These are phyloP conservation scores for Drosophila bocqueti DNA, from an alignment of 1,140 invertebrate genomes.

Conservation along the genomic window DNA sequence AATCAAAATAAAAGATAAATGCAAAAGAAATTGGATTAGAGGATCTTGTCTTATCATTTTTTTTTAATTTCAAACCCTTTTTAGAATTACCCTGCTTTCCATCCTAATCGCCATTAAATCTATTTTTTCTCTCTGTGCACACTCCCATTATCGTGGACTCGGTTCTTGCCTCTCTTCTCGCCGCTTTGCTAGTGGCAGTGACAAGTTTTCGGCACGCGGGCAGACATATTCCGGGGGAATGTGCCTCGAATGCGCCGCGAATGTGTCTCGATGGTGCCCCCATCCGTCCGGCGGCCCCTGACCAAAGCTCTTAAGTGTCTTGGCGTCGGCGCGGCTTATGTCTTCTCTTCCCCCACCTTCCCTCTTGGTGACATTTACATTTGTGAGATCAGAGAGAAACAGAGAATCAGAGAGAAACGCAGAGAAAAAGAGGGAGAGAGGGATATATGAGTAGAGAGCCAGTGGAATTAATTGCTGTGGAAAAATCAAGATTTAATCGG, in stretches of 20 bases:
- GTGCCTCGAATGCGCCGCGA: slow-evolving; percentile 39
- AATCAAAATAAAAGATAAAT: neutral
- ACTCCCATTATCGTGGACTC: slow-evolving; percentile 11
- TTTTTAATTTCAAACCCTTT: neutral
- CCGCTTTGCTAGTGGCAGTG: slow-evolving; percentile 42
- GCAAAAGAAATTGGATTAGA: neutral
- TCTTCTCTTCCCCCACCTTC: slow-evolving; percentile 32
- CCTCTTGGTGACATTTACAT: slow-evolving; percentile 69
- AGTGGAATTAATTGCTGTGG: slow-evolving; percentile 74
- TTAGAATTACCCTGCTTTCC: neutral
- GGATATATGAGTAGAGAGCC: slow-evolving; percentile 1
- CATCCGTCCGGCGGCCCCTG: slow-evolving; percentile 35
- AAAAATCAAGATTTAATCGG: slow-evolving; percentile 71
- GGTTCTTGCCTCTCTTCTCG: slow-evolving; percentile 8
- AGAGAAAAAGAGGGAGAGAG: slow-evolving; percentile 14
- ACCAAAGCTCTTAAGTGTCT: slow-evolving; percentile 82
- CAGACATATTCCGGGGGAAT: slow-evolving; percentile 79
- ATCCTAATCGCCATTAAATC: neutral
- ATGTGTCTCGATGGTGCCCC: slow-evolving; percentile 24
- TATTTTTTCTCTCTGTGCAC: slow-evolving; percentile 2
- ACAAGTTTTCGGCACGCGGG: slow-evolving; percentile 84
- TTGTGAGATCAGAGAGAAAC: slow-evolving; percentile 63
- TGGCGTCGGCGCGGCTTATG: slow-evolving; percentile 79
- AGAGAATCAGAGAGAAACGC: slow-evolving; percentile 17
- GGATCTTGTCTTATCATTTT: neutral